phyloP scores from a whole-genome alignment of 2,113 vertebrate species.

The Cygnus atratus region DNA sequence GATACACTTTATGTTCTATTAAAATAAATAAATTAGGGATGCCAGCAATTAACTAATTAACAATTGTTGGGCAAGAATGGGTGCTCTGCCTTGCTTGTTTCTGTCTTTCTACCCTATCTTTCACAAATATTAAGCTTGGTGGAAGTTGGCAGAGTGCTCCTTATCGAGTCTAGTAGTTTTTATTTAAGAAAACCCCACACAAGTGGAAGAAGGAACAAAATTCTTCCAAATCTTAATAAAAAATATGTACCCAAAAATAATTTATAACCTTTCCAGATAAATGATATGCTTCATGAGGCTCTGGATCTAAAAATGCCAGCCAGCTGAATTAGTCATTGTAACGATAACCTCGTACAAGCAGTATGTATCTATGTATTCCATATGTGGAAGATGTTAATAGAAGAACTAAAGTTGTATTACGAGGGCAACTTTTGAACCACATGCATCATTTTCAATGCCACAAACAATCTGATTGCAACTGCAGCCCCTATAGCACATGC shows the following conservation, averaged over 20 bases:
- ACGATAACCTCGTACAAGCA: conserved; percentile 44
- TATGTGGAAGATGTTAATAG: conserved; percentile 58
- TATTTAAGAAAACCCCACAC: conserved; percentile 10
- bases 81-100: neutral
- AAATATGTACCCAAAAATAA: conserved; percentile 63
- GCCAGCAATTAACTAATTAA: conserved; percentile 34
- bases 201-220: conserved; percentile 18
- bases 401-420: conserved; percentile 70
- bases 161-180: conserved; percentile 1
- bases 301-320: conserved; percentile 55
- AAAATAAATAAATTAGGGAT: conserved; percentile 1
- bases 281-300: neutral
- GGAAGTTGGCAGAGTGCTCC: neutral
- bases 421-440: conserved; percentile 64
- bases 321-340: conserved; percentile 48
- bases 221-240: conserved; percentile 33
- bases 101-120: neutral
- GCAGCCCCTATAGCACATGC: conserved; percentile 51
- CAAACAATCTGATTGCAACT: conserved; percentile 57
- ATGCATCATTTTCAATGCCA: conserved; percentile 62
- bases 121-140: neutral
- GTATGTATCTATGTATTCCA: conserved; percentile 55
- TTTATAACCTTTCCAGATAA: conserved; percentile 55
- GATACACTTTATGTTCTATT: conserved; percentile 24
- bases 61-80: neutral